Base-by-base conservation (phyloP, 2,113 vertebrate genomes). In the Ardeotis arabs region DNA sequence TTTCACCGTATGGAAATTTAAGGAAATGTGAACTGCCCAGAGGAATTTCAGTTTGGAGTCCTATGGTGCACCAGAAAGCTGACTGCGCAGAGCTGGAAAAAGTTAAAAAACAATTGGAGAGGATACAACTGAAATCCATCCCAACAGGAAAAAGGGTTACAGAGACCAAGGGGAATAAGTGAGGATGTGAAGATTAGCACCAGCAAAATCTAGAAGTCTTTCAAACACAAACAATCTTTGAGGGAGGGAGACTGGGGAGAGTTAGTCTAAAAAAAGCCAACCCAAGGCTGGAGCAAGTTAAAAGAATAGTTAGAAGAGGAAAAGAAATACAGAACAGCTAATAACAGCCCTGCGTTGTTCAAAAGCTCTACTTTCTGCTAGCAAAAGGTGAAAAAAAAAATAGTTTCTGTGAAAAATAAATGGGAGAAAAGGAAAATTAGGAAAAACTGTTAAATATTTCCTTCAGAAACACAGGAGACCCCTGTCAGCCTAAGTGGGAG, bases 101-200 rank as follows among this genome's bases (percentile, higher is more conserved):
- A 75, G 76, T 78, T 87, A 91, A 79, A 90, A 64, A 94, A 76
- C 45, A 69, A 63, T 9, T 94, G 89, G 95, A 93, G 63, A 94
- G 8, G 37, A 92, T 77, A 89, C 47, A 94, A 91, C 59, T 93
- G 86, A 92, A 97, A 95, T 68, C 78, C 81, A 95, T 72, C 52
- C 74, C 90, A 89, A 44, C 27, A 82, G 81, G 89, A 78, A 93
- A 93, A 90, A 82, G 45, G 63, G 83, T 24, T 60, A 52, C 41
- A 73, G 69, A 80, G 58, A 73, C 88, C 77, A 77, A 33, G 59
- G 84, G 78, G 80, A 96, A 73, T 87, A 89, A 95, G 59, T 33
- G 77, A 93, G 89, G 86, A 96, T 81, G 87, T 92, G 95, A 93
- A 93, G 92, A 95, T 95, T 83, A 94, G 88, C 79, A 85, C 78